phyloP scores from a whole-genome alignment of 1,140 invertebrate species.

The Drosophila sp. region DNA sequence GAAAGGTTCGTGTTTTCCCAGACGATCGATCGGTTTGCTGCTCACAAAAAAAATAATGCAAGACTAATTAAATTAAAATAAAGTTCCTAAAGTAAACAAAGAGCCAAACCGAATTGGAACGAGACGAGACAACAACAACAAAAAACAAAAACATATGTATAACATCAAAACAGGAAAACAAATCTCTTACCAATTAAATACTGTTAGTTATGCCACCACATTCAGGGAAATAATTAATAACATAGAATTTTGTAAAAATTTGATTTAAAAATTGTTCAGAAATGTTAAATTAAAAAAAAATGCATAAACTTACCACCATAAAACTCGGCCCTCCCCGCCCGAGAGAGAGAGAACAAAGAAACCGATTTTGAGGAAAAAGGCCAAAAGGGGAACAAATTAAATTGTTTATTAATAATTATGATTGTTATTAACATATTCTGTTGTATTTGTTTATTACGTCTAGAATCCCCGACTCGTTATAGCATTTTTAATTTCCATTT shows the following conservation, averaged over 20 bases:
- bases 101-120: conserved; percentile 30
- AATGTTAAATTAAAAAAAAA: background rate
- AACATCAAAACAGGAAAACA: conserved; percentile 58
- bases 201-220: conserved; percentile 21
- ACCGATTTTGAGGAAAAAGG: background rate
- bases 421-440: conserved; percentile 50
- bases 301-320: background rate
- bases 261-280: background rate
- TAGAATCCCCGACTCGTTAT: conserved; percentile 31
- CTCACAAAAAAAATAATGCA: conserved; percentile 57
- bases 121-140: conserved; percentile 54
- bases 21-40: background rate
- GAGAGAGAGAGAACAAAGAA: conserved; percentile 20
- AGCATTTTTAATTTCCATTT: background rate
- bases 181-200: conserved; percentile 53
- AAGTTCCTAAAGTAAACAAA: conserved; percentile 67
- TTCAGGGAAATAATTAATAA: conserved; percentile 26
- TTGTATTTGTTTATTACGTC: conserved; percentile 41
- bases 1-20: background rate
- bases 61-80: conserved; percentile 78
- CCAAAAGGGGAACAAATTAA: conserved; percentile 10
- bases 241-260: conserved; percentile 4
- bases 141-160: conserved; percentile 35
- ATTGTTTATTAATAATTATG: conserved; percentile 49
- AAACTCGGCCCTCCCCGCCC: too few relatives aligned